Base-by-base conservation (phyloP, 2,113 vertebrate species). In the Collichthys lucidus region DNA sequence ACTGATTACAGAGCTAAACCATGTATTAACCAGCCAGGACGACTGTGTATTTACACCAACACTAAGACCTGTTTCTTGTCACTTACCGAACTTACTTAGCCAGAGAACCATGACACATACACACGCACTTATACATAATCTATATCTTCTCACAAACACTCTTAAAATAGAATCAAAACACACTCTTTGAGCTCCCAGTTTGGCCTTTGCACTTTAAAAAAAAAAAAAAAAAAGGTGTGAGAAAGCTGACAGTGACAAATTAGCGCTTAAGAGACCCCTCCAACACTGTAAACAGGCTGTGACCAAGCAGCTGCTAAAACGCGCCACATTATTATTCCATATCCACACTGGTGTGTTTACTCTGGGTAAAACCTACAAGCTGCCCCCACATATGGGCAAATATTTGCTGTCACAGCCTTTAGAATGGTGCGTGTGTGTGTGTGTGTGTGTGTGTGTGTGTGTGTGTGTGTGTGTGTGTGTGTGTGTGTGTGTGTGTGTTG, bases 231-330 rank as follows among this genome's bases (percentile, higher is more conserved):
- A 70, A 89, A 88, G 76, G 67, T 69, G 77, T 5, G 67, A 90
- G 64, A 83, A 85, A 80, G 72, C 68, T 92, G 93, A 94, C 93
- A 91, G 89, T 92, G 94, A 94, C 92, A 94, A 91, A 94, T 93
- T 90, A 93, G 86, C 42, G 84, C 85, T 88, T 77, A 91, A 91
- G 87, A 92, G 88, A 94, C 88, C 89, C 84, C 89, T 94, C 84
- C 75, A 89, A 83, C 81, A 87, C 81, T 91, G 90, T 91, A 93
- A 92, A 93, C 87, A 94, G 61, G 68, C 89, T 89, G 81, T 65
- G 89, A 93, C 90, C 88, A 77, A 79, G 86, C 89, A 93, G 92
- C 90, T 92, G 91, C 88, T 87, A 82, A 92, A 91, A 91, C 55
- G 82, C 46, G 59, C 91, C 89, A 90, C 90, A 93, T 93, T 93